Evolutionary conservation across 2,113 vertebrate species (phyloP).

Genomic region (Ammodytes dubius): DNA sequence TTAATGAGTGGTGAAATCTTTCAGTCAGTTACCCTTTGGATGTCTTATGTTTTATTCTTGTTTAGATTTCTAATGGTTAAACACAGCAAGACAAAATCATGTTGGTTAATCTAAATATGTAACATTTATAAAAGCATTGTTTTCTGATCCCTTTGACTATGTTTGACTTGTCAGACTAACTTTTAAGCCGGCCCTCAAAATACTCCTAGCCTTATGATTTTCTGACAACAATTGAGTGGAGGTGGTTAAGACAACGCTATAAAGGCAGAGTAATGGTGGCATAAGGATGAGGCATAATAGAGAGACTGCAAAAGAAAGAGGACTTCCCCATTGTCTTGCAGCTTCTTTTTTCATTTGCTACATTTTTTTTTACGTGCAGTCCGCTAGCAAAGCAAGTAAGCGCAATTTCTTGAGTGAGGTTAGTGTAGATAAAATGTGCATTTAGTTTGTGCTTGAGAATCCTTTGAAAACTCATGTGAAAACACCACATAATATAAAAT

Average conservation of each 20-base stretch:
- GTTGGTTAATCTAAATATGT: too few species aligned
- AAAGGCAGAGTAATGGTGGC: neutral
- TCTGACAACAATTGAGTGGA: neutral
- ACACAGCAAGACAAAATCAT: too few species aligned
- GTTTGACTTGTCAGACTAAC: neutral
- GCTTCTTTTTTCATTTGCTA: constrained; percentile 15
- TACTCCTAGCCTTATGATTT: neutral
- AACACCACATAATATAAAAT: neutral
- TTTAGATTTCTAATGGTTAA: too few species aligned
- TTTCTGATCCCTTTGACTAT: neutral
- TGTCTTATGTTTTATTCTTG: neutral
- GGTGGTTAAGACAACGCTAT: neutral
- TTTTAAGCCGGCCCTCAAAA: constrained; percentile 1
- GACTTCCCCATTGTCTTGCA: constrained; percentile 25
- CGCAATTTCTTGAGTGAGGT: neutral
- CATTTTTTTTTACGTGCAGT: neutral
- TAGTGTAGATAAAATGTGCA: too few species aligned
- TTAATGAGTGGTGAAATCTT: neutral
- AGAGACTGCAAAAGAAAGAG: constrained; percentile 30
- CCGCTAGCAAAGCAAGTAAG: neutral
- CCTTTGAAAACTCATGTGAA: too few species aligned
- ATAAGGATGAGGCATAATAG: neutral
- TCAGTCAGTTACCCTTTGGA: neutral
- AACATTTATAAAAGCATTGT: too few species aligned
- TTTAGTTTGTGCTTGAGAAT: too few species aligned